A percentile compares a stretch with the other conserved stretches of the same genome.
These are phyloP conservation scores for Aphaenogaster ashmeadi DNA, from an alignment of 1,140 invertebrate species.

Conservation along the genomic window DNA sequence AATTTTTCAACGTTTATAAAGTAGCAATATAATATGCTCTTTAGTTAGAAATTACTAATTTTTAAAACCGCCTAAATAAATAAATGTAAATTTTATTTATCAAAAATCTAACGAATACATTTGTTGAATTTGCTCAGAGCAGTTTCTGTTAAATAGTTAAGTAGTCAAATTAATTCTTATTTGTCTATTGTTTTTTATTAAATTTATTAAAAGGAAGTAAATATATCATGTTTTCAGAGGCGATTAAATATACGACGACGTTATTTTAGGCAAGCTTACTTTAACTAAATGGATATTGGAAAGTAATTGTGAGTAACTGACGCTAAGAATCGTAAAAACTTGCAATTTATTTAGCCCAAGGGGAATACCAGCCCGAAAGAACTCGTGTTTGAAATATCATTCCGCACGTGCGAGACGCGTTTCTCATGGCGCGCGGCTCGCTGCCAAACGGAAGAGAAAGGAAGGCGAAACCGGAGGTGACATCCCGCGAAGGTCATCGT, in stretches of 20 bases:
- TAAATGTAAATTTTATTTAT: not conserved
- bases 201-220: constrained; percentile 8
- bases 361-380: not conserved
- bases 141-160: not conserved
- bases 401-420: constrained; percentile 15
- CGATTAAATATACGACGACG: not conserved
- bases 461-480: constrained; percentile 20
- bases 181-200: not conserved
- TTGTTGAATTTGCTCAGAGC: not conserved
- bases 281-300: not conserved
- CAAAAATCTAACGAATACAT: not conserved
- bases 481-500: constrained; percentile 43
- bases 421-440: constrained; percentile 26
- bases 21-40: not conserved
- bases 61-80: not conserved
- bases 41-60: not conserved
- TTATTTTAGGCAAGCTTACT: not conserved
- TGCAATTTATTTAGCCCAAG: constrained; percentile 1
- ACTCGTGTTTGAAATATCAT: constrained; percentile 31
- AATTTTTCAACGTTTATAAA: not conserved
- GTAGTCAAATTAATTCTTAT: not conserved
- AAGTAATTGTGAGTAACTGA: not conserved
- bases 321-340: not conserved
- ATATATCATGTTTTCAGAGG: not conserved
- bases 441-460: constrained; percentile 51